Percentiles rank a stretch among this genome's conserved stretches.
Evolutionary conservation across 2,888 invertebrate genomes (phyloP).

Genomic region (Gryllus longicercus): DNA sequence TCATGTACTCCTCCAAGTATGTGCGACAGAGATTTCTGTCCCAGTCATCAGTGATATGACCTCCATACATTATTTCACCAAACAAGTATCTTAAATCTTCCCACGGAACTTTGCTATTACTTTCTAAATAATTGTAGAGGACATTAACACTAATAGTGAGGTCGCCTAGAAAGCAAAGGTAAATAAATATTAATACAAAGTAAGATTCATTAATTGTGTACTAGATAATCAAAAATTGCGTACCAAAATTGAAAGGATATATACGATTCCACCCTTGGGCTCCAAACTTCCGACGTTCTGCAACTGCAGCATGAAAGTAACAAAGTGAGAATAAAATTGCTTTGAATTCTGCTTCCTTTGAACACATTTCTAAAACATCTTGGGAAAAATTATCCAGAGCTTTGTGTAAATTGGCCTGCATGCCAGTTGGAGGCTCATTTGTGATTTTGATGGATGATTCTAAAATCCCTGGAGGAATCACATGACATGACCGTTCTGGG

Average conservation of each 20-base stretch:
- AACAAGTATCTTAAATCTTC: slow-evolving; percentile 91
- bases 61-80: slow-evolving; percentile 97
- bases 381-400: slow-evolving; percentile 88
- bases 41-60: slow-evolving; percentile 96
- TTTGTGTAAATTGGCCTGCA: slow-evolving; percentile 91
- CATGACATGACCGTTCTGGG: slow-evolving; percentile 59
- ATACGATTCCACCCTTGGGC: slow-evolving; percentile 88
- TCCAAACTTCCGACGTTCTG: slow-evolving; percentile 89
- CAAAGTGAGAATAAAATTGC: slow-evolving; percentile 83
- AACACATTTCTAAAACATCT: slow-evolving; percentile 87
- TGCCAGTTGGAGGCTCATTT: slow-evolving; percentile 92
- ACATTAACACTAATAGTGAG: slow-evolving; percentile 90
- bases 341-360: slow-evolving; percentile 91
- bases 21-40: slow-evolving; percentile 83
- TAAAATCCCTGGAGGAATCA: slow-evolving; percentile 73
- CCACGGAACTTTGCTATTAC: slow-evolving; percentile 84
- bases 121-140: slow-evolving; percentile 85
- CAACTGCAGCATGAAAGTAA: slow-evolving; percentile 93
- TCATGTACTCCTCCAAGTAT: slow-evolving; percentile 82
- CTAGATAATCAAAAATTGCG: slow-evolving; percentile 28
- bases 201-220: background rate
- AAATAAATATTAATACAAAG: too few species aligned
- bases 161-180: slow-evolving; percentile 62
- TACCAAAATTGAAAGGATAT: slow-evolving; percentile 58
- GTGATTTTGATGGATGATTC: slow-evolving; percentile 94